A percentile compares a stretch with the other conserved stretches of the same genome.
These are phyloP conservation scores for Zingel zingel DNA, from an alignment of 2,113 vertebrate species.

Conservation along the genomic window DNA sequence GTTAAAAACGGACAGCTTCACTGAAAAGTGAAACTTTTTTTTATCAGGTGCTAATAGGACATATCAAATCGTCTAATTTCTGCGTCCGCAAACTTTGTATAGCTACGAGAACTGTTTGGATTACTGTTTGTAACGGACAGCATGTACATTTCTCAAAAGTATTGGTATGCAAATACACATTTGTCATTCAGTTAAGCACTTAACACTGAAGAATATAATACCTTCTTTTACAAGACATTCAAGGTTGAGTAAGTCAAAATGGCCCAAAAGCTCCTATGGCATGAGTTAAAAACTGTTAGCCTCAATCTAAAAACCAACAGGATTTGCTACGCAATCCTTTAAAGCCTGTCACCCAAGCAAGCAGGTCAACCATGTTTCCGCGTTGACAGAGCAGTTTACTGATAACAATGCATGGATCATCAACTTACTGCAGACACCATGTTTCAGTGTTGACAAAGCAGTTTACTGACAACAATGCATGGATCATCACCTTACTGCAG, in stretches of 20 bases:
- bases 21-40: too few relatives aligned
- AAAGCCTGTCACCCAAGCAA: background rate
- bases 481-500: background rate
- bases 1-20: background rate
- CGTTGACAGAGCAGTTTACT: slow-evolving; percentile 13
- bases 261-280: background rate
- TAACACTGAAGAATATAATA: background rate
- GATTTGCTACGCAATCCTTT: background rate
- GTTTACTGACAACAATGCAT: background rate
- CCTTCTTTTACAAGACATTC: background rate
- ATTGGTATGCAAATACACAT: background rate
- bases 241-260: background rate
- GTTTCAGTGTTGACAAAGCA: slow-evolving; percentile 1
- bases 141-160: background rate
- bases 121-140: background rate
- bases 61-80: background rate
- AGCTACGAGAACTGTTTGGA: background rate
- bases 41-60: slow-evolving; percentile 1
- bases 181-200: background rate
- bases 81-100: background rate
- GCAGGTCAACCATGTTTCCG: slow-evolving; percentile 16
- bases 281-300: background rate
- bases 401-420: background rate
- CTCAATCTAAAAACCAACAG: background rate
- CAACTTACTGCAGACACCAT: background rate